These are phyloP conservation scores for Volucella inflata DNA, from an alignment of 2,888 invertebrate species.

Conservation along the genomic window DNA sequence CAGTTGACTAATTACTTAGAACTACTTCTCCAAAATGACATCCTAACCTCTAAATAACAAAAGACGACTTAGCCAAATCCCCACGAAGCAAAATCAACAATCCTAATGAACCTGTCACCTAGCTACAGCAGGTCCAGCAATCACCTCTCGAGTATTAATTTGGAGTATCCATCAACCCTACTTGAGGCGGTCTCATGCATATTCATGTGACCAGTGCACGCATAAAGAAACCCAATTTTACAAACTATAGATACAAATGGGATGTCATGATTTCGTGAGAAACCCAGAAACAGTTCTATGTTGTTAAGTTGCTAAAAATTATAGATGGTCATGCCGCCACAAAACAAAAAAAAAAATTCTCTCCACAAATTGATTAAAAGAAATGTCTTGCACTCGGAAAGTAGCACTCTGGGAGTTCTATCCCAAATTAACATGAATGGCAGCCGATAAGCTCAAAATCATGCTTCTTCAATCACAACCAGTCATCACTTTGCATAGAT, in stretches of 20 bases:
- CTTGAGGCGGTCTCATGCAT: constrained; percentile 25
- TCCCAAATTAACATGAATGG: constrained; percentile 10
- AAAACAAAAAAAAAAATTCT: not conserved
- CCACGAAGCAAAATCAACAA: constrained; percentile 39
- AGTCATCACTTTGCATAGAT: constrained; percentile 19
- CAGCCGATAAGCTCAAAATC: constrained; percentile 3
- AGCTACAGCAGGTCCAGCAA: not conserved
- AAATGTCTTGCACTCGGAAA: not conserved
- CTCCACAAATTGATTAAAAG: not conserved
- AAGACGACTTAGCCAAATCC: constrained; percentile 19
- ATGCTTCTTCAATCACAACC: not conserved
- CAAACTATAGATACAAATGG: not conserved
- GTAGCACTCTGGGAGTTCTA: constrained; percentile 2
- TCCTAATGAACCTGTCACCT: constrained; percentile 42
- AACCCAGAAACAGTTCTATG: not conserved
- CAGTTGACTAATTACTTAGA: too few species aligned
- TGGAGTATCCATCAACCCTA: constrained; percentile 16
- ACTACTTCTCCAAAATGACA: not conserved
- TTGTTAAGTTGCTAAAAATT: constrained; percentile 10
- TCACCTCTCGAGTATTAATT: constrained; percentile 15
- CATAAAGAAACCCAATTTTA: constrained; percentile 34
- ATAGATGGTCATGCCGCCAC: not conserved
- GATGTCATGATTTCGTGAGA: not conserved
- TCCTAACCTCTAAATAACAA: constrained; percentile 1
- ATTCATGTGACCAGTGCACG: constrained; percentile 34